Evolutionary conservation across 2,888 invertebrate genomes (phyloP), one percentile per base, ranked within the genome.

Genomic region (Meteorus colon): DNA sequence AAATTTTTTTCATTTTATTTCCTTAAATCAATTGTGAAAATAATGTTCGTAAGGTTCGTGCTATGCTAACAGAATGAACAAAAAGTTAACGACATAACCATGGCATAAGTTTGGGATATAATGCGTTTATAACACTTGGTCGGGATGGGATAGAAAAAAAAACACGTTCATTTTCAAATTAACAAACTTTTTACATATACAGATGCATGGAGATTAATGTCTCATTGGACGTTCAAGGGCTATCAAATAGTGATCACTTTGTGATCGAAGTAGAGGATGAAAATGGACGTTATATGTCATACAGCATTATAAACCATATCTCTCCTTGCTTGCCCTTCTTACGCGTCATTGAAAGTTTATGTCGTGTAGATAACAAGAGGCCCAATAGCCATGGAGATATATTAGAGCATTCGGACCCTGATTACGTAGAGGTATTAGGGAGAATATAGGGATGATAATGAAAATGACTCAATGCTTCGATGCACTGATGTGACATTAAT

Each of bases 171-270:
- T 48, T 62, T 19, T 29, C 29, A 8, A 69, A 27, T 63, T 72
- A 62, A 72, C 62, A 45, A 72, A 45, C 48, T 72, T 63, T 72
- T 72, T 72, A 27, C 27, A 16, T 45, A 27, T 45, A 27, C n/a
- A 63, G 31, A 19, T 62, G 60, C n/a, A 71, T 37, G 16, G 48
- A 72, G 31, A 63, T 62, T 62, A 24, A 19, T 55, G 55, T 55
- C 55, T 24, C n/a, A 27, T 72, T 48, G 41, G 71, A 27, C n/a
- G 45, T 62, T 62, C 19, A 31, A 62, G 71, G 41, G 60, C 48
- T 19, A 72, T 72, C 48, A 72, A 72, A 72, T 60, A 45, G 37
- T 60, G 71, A 72, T 72, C 24, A 31, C 31, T 29, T 34, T 4
- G n/a, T 24, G 19, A 65, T 24, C 12, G 37, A 34, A 63, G 37